Base-by-base conservation (phyloP, 2,113 vertebrate genomes). In the Mormyrus iriodes region DNA sequence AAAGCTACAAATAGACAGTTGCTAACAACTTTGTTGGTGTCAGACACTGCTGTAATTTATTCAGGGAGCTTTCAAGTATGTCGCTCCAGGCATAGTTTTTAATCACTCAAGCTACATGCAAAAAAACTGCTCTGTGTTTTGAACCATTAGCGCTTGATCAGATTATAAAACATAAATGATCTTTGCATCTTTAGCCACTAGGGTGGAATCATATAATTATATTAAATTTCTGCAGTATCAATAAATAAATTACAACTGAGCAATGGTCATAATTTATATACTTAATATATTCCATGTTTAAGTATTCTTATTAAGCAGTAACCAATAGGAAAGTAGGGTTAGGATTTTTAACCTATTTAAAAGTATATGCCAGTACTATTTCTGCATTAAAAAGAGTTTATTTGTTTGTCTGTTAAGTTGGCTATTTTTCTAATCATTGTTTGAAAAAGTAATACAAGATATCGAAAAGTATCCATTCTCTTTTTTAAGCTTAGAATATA, bases 111-210 rank as follows among this genome's bases (percentile, higher is more conserved):
- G 19, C 55, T 86, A 86, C 85, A 53, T 55, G 85, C 61, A 31
- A 76, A 76, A 44, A 49, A 61, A 65, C 1, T 55, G 31, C 51
- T 55, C 27, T 52, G 9, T 35, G 85, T 89, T 46, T 58, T 46
- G 52, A 79, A 31, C 53, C 76, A 89, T 84, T 89, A 89, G 52
- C 44, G 7, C 15, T 51, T 89, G 10, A 89, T 89, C 82, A 58
- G 51, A 89, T 55, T 84, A 58, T 46, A 19, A 87, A 87, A 44
- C 55, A 87, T 61, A 84, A 42, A 88, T 83, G 55, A 89, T 84
- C 79, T 84, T 46, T n/a, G 65, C 44, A 49, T 69, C 61, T 73
- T 69, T n/a, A 49, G 61, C 52, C 39, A 46, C 48, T 39, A 35
- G 27, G 42, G 55, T 12, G 65, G 19, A 24, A 76, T 9, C 4